These are phyloP conservation scores for Laterallus jamaicensis DNA, from an alignment of 2,113 vertebrate species.

Conservation along the genomic window DNA sequence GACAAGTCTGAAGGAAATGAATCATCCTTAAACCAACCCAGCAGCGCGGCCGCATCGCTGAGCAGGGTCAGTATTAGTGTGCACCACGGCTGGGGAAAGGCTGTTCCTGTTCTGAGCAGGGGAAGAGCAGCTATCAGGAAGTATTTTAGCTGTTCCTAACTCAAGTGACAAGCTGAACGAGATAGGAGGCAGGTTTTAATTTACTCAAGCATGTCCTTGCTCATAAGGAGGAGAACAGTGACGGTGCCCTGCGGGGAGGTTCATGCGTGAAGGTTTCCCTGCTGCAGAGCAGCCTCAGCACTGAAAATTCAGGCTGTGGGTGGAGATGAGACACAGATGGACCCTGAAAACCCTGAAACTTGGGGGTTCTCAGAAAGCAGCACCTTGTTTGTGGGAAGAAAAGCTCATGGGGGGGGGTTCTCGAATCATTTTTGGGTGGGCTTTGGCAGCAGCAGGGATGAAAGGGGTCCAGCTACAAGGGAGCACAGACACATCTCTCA, in stretches of 20 bases:
- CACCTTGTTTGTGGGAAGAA: not conserved
- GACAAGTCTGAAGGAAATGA: not conserved
- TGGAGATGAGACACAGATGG: not conserved
- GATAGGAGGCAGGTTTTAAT: constrained; percentile 32
- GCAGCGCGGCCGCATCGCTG: not conserved
- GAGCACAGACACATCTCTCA: not conserved
- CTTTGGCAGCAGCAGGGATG: not conserved
- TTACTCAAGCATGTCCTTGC: not conserved
- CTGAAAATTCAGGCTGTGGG: not conserved
- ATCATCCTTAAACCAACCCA: not conserved
- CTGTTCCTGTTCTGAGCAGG: fast-evolving
- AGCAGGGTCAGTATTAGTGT: fast-evolving
- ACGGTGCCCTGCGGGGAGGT: not conserved
- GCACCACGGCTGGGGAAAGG: not conserved
- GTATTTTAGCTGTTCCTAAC: not conserved
- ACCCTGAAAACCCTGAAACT: not conserved
- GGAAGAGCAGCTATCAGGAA: not conserved
- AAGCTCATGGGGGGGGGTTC: not conserved
- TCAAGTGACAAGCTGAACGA: not conserved
- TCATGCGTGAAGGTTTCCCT: not conserved
- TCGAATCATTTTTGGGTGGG: not conserved
- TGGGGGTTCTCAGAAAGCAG: not conserved
- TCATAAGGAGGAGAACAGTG: not conserved
- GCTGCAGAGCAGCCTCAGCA: not conserved
- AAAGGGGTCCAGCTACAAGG: not conserved